Evolutionary conservation across 2,888 invertebrate genomes (phyloP).

Genomic region (Phalera bucephala): DNA sequence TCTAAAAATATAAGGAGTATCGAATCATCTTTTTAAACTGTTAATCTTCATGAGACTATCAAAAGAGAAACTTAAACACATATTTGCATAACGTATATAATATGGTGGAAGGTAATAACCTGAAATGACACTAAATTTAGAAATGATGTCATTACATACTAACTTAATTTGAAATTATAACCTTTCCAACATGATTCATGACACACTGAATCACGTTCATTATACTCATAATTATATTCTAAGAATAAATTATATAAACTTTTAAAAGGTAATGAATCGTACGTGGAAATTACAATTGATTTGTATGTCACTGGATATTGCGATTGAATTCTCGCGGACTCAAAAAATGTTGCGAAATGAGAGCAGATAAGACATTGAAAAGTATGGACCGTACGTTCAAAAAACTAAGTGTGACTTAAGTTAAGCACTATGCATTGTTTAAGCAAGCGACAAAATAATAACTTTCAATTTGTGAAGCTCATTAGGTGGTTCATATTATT

Average conservation of each 20-base stretch:
- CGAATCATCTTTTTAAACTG: too few relatives aligned
- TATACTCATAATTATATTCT: neutral
- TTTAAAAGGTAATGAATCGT: neutral
- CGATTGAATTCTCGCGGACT: constrained; percentile 3
- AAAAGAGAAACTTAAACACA: too few relatives aligned
- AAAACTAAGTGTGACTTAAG: neutral
- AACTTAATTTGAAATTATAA: neutral
- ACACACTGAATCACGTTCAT: neutral
- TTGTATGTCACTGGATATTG: neutral
- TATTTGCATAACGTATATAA: too few relatives aligned
- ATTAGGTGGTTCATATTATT: neutral
- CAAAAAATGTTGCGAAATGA: constrained; percentile 18
- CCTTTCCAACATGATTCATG: neutral
- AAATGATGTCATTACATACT: too few relatives aligned
- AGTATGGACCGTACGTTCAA: neutral
- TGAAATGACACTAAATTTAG: too few relatives aligned
- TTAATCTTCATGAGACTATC: too few relatives aligned
- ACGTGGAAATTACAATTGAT: neutral
- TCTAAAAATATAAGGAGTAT: too few relatives aligned
- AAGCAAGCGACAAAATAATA: neutral
- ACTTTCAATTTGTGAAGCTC: neutral
- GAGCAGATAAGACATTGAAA: constrained; percentile 6
- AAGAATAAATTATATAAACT: neutral
- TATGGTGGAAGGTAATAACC: too few relatives aligned
- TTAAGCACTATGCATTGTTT: neutral